Base-by-base conservation (phyloP, 1,140 invertebrate species). In the Reticulitermes speratus region DNA sequence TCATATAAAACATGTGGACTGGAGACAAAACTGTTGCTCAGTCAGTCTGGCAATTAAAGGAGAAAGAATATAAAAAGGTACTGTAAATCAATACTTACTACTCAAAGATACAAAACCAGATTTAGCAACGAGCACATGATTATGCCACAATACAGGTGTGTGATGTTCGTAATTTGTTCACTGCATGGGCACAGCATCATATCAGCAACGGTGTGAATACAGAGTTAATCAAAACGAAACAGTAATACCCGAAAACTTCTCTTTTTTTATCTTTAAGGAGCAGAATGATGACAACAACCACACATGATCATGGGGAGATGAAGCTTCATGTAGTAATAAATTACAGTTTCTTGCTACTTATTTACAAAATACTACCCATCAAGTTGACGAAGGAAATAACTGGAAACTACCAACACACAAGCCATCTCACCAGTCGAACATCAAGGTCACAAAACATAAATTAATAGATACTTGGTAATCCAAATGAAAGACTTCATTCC, bases 301-400 rank as follows among this genome's bases (percentile, higher is more conserved):
- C 83, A 84, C 83, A 84, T 45, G 30, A 48, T 84, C 48, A 84
- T 25, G 52, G 59, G 83, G 45, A 84, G 83, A n/a, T 30, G 30
- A 52, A 45, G 45, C 83, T 52, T 52, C 30, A 52, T 84, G 45
- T 84, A 84, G 55, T 84, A 84, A 84, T 84, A 84, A 84, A 84
- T 84, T 84, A 84, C 83, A 84, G 52, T 84, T 84, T 52, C 83
- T 84, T 30, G 14, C 83, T 84, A 84, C 44, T n/a, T 84, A 84
- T 84, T 84, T 84, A 84, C 83, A 84, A 84, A 84, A 55, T 84
- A 52, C 48, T 48, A 84, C 19, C 83, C n/a, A 84, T 84, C 44
- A 30, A 45, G 52, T 30, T 84, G 83, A 84, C 30, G 45, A 84
- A 84, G 83, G 83, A 84, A 52, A 84, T 38, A 44, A 84, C 14